These are phyloP conservation scores for Procapra przewalskii DNA, from an alignment of 2,113 vertebrate genomes.

Conservation along the genomic window DNA sequence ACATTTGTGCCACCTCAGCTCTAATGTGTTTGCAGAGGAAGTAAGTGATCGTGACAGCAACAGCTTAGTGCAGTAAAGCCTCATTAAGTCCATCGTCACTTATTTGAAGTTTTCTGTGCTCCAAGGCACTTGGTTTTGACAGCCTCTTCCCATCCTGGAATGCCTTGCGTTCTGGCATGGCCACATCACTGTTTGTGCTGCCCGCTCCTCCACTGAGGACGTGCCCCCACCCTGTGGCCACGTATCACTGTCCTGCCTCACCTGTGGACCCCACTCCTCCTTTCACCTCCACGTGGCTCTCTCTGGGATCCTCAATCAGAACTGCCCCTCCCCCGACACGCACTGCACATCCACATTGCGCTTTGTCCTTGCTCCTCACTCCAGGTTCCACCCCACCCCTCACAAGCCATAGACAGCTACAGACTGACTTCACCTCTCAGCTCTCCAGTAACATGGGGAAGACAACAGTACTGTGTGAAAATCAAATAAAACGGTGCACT, in stretches of 20 bases:
- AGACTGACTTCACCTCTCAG: neutral
- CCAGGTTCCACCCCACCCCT: neutral
- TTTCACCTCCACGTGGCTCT: neutral
- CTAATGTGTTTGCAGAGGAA: neutral
- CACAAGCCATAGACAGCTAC: neutral
- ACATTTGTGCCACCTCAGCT: neutral
- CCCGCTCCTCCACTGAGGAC: fast-evolving
- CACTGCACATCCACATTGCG: neutral
- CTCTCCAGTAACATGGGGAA: neutral
- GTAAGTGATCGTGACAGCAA: neutral
- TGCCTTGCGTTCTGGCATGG: neutral
- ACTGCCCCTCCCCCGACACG: too few relatives aligned
- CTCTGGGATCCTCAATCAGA: neutral
- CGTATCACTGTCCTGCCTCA: neutral
- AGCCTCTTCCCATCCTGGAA: neutral
- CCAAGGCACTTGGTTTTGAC: neutral
- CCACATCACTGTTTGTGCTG: fast-evolving
- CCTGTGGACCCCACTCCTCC: neutral
- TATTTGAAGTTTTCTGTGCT: neutral
- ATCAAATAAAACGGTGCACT: neutral
- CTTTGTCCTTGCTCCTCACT: neutral
- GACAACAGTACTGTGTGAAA: neutral
- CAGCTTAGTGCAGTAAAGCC: neutral
- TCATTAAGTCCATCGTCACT: neutral
- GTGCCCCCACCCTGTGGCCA: fast-evolving